phyloP scores from a whole-genome alignment of 2,888 invertebrate species.

The Leptinotarsa rubiginosa region DNA sequence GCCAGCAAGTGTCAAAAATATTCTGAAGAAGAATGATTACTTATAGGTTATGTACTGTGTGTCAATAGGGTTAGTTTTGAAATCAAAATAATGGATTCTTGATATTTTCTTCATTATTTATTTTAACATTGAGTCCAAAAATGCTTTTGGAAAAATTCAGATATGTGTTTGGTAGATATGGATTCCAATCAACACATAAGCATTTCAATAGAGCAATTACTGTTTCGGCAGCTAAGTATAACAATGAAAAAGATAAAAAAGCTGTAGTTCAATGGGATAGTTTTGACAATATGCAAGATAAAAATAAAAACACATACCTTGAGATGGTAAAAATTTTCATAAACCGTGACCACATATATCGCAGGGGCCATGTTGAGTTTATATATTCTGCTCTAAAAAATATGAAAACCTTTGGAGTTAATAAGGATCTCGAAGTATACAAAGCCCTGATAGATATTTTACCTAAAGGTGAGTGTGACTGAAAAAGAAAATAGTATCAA shows the following conservation, averaged over 20 bases:
- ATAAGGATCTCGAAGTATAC: constrained; percentile 87
- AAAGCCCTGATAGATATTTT: constrained; percentile 87
- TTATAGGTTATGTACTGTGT: neutral
- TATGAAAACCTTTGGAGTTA: constrained; percentile 91
- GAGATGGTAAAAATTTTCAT: constrained; percentile 82
- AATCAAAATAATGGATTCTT: neutral
- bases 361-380: constrained; percentile 93
- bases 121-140: neutral
- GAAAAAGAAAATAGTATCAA: neutral
- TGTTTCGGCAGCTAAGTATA: constrained; percentile 33
- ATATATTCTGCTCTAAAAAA: constrained; percentile 88
- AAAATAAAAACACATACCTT: constrained; percentile 77
- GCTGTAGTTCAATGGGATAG: constrained; percentile 65
- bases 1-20: no score
- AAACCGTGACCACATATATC: constrained; percentile 72
- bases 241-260: constrained; percentile 53
- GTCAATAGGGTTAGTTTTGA: neutral
- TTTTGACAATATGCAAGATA: constrained; percentile 69
- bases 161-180: constrained; percentile 24
- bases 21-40: no score
- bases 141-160: constrained; percentile 2
- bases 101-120: neutral
- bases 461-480: constrained; percentile 74
- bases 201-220: constrained; percentile 33
- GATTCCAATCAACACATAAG: constrained; percentile 9